Conservation (phyloP, 2,113 vertebrate species). For the Heptranchias perlo region DNA sequence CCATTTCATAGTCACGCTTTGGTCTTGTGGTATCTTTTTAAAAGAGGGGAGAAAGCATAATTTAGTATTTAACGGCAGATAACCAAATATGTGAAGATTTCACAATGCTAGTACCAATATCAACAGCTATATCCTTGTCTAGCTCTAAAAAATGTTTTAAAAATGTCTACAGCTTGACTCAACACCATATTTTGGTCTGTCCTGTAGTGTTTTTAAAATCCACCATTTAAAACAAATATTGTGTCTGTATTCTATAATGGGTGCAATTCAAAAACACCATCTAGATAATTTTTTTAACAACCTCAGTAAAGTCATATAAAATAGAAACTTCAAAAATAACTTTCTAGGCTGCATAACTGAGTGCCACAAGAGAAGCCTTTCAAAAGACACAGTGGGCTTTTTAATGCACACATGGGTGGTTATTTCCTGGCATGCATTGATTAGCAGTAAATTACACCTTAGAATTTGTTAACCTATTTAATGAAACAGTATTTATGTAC, state of each 20-base stretch:
- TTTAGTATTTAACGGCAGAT: not conserved
- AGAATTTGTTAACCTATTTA: not conserved
- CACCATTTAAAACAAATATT: not conserved
- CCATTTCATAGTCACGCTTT: slow-evolving; percentile 89
- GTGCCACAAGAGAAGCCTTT: not conserved
- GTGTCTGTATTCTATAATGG: not conserved
- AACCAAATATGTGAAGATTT: not conserved
- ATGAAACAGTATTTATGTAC: slow-evolving; percentile 22
- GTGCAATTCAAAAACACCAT: not conserved
- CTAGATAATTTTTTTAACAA: not conserved
- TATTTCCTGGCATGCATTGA: not conserved
- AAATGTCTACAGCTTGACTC: not conserved
- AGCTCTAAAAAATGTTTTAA: not conserved
- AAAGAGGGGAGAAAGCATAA: slow-evolving; percentile 23
- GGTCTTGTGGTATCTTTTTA: slow-evolving; percentile 82
- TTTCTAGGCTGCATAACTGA: not conserved
- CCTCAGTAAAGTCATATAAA: not conserved
- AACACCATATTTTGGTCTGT: not conserved
- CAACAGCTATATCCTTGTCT: not conserved
- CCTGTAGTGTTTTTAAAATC: not conserved
- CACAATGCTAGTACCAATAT: not conserved
- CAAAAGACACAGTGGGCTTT: not conserved
- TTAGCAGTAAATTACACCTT: not conserved
- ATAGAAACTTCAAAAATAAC: not conserved
- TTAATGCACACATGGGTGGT: not conserved